Evolutionary conservation across 2,888 invertebrate genomes (phyloP).

Genomic region (Gortyna flavago): DNA sequence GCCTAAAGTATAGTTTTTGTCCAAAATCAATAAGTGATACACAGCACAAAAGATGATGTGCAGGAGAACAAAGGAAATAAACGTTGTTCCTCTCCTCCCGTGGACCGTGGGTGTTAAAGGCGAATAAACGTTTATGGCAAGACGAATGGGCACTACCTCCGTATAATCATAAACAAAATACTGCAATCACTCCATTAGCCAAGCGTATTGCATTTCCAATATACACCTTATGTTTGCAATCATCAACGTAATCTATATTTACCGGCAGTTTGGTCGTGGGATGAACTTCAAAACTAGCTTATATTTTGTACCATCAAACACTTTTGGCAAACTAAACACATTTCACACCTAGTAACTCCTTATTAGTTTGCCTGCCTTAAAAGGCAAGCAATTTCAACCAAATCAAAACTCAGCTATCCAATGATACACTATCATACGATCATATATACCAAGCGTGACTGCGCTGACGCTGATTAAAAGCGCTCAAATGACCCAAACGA

Average conservation of each 20-base stretch:
- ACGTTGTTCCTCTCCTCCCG: neutral
- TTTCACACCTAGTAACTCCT: slow-evolving; percentile 16
- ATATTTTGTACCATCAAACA: neutral
- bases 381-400: slow-evolving; percentile 49
- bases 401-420: slow-evolving; percentile 56
- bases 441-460: slow-evolving; percentile 58
- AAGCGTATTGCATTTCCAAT: slow-evolving; percentile 7
- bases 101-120: slow-evolving; percentile 31
- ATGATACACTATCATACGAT: slow-evolving; percentile 59
- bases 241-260: slow-evolving; percentile 1
- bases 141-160: slow-evolving; percentile 29
- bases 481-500: slow-evolving; percentile 61
- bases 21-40: neutral
- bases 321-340: slow-evolving; percentile 8
- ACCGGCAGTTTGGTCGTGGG: neutral
- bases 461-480: slow-evolving; percentile 56
- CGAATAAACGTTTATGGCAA: slow-evolving; percentile 28
- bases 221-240: neutral
- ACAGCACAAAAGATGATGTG: neutral
- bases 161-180: slow-evolving; percentile 17
- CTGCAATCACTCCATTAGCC: slow-evolving; percentile 8
- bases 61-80: slow-evolving; percentile 24
- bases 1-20: neutral
- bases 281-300: neutral
- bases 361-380: slow-evolving; percentile 35